Evolutionary conservation across 2,797 vertebrate genomes (phyloP).

Genomic region (Gymnoscopelus microlampas): DNA sequence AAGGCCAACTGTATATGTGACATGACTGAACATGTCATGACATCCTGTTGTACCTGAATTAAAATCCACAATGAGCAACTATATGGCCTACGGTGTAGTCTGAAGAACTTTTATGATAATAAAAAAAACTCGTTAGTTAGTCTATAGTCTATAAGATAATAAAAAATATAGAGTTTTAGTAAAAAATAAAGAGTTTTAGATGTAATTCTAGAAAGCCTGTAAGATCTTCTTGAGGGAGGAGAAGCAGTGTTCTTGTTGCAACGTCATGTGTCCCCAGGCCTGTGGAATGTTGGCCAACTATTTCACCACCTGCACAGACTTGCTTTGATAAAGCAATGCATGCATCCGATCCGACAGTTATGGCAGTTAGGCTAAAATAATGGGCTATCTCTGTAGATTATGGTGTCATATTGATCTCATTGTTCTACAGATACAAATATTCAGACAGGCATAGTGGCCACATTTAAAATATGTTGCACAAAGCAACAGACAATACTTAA

Average conservation of each 20-base stretch:
- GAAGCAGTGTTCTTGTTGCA: conserved; percentile 38
- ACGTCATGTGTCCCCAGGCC: conserved; percentile 57
- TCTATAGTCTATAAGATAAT: no score
- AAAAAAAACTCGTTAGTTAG: no score
- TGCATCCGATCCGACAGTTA: neutral
- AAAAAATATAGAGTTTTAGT: no score
- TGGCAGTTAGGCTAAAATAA: neutral
- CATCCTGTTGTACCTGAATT: conserved; percentile 30
- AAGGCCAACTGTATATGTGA: conserved; percentile 4
- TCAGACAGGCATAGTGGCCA: neutral
- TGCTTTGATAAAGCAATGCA: conserved; percentile 39
- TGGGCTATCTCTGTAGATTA: conserved; percentile 2
- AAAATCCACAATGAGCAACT: neutral
- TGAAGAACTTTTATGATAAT: no score
- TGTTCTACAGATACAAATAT: neutral
- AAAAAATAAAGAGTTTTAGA: no score
- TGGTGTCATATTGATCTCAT: neutral
- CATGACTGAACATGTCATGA: conserved; percentile 46
- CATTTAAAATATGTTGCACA: neutral
- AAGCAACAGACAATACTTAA: no score
- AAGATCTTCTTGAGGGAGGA: no score
- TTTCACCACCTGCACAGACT: conserved; percentile 77
- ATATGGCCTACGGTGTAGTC: no score
- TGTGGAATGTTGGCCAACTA: conserved; percentile 69
- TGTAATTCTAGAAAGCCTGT: no score